Percentiles rank a stretch among this genome's conserved stretches.
These are phyloP conservation scores for Aplidium turbinatum DNA, from an alignment of 23 tunicate genomes.

Conservation along the genomic window DNA sequence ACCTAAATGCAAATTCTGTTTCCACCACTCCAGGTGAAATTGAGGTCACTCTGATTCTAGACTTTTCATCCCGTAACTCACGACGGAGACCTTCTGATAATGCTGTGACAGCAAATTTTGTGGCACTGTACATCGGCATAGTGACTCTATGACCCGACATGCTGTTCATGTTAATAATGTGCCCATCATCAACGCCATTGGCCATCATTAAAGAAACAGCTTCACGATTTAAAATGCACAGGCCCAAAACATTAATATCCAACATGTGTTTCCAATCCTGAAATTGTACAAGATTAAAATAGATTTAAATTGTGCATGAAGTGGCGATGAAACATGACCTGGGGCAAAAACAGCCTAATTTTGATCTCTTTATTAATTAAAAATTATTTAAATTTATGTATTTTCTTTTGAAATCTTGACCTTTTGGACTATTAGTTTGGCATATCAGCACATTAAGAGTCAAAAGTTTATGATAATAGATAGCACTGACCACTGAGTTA, in stretches of 20 bases:
- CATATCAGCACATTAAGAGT: too few relatives aligned
- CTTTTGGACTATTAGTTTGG: too few relatives aligned
- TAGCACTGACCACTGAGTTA: too few relatives aligned
- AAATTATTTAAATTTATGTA: too few relatives aligned
- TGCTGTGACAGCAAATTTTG: conserved; percentile 68
- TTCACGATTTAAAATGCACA: conserved; percentile 57
- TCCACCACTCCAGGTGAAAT: conserved; percentile 54
- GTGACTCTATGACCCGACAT: conserved; percentile 40
- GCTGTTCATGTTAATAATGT: conserved; percentile 56
- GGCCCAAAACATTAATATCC: conserved; percentile 51
- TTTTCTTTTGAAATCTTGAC: too few relatives aligned
- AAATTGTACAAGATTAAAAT: too few relatives aligned
- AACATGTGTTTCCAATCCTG: conserved; percentile 60
- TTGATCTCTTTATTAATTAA: too few relatives aligned
- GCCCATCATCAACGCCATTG: conserved; percentile 49
- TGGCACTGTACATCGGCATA: conserved; percentile 32
- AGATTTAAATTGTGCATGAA: too few relatives aligned
- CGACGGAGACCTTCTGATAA: conserved; percentile 62
- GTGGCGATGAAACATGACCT: too few relatives aligned
- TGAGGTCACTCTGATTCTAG: conserved; percentile 46
- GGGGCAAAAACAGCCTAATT: too few relatives aligned
- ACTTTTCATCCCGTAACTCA: conserved; percentile 31
- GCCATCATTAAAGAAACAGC: conserved; percentile 42
- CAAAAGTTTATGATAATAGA: too few relatives aligned
- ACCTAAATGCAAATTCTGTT: conserved; percentile 48